These are phyloP conservation scores for Drosophila miranda DNA, from an alignment of 1,140 invertebrate genomes.

Conservation along the genomic window DNA sequence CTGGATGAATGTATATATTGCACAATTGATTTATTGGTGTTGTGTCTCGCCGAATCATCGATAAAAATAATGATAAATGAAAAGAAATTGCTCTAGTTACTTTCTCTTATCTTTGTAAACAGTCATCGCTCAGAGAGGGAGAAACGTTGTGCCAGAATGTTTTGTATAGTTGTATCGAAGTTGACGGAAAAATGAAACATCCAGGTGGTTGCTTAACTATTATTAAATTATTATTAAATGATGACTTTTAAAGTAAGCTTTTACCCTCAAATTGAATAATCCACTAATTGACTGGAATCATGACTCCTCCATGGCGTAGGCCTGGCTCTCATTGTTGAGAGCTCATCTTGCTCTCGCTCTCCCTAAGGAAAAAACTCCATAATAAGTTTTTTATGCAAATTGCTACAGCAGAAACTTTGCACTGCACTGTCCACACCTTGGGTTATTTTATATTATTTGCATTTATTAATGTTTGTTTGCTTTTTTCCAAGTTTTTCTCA, in stretches of 20 bases:
- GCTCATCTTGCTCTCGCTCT: neutral
- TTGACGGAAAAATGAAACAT: too few species aligned
- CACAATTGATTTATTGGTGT: too few species aligned
- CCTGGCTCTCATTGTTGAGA: constrained; percentile 2
- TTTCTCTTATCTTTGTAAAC: too few species aligned
- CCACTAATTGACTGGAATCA: constrained; percentile 20
- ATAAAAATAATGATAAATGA: too few species aligned
- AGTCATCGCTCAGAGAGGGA: too few species aligned
- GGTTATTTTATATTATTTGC: constrained; percentile 70
- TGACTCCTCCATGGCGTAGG: too few species aligned
- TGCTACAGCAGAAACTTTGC: constrained; percentile 50
- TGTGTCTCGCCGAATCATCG: too few species aligned
- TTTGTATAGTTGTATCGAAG: too few species aligned
- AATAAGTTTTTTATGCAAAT: constrained; percentile 79
- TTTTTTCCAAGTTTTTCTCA: constrained; percentile 12
- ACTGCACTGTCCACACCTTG: constrained; percentile 66
- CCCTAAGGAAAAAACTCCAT: constrained; percentile 41
- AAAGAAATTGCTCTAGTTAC: too few species aligned
- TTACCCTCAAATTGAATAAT: neutral
- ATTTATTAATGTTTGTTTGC: constrained; percentile 43
- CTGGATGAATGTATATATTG: too few species aligned
- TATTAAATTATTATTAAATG: neutral
- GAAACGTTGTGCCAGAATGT: too few species aligned
- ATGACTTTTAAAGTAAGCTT: neutral
- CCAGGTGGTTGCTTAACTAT: too few species aligned